Conservation (phyloP, 1,140 invertebrate genomes). For the Drosophila nigromelanica region DNA sequence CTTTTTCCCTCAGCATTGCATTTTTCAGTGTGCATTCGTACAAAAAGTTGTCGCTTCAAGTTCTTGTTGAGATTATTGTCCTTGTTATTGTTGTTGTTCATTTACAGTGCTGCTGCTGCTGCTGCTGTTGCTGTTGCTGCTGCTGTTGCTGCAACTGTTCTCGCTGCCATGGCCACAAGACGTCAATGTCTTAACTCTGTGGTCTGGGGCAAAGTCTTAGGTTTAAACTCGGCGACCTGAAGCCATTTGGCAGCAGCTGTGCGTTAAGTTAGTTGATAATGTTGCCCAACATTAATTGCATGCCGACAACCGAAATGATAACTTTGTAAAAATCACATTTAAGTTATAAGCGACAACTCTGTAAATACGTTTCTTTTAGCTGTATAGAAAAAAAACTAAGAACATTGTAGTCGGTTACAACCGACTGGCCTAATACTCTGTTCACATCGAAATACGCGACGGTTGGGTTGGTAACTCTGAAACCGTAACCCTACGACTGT, state of each 20-base stretch:
- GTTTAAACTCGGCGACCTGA: not conserved
- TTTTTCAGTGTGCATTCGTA: slow-evolving; percentile 23
- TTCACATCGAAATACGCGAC: no score
- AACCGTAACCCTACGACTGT: no score
- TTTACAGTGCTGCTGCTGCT: slow-evolving; percentile 10
- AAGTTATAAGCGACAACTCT: slow-evolving; percentile 4
- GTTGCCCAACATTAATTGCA: slow-evolving; percentile 36
- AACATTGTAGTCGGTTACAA: not conserved
- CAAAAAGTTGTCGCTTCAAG: slow-evolving; percentile 34
- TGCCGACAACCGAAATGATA: slow-evolving; percentile 4
- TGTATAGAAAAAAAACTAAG: no score
- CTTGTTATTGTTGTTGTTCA: slow-evolving; percentile 26
- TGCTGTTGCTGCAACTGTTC: no score
- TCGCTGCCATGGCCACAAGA: not conserved
- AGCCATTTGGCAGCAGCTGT: slow-evolving; percentile 15
- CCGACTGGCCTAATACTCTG: no score
- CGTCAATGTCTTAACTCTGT: not conserved
- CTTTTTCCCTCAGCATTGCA: slow-evolving; percentile 4
- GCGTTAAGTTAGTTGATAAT: not conserved
- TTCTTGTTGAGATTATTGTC: slow-evolving; percentile 16
- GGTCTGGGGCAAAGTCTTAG: not conserved
- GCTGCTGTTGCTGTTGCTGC: not conserved
- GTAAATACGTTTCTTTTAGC: not conserved
- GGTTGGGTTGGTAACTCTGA: no score
- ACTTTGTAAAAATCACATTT: slow-evolving; percentile 5